Evolutionary conservation across 2,113 vertebrate species (phyloP).

Genomic region (Trichechus manatus): DNA sequence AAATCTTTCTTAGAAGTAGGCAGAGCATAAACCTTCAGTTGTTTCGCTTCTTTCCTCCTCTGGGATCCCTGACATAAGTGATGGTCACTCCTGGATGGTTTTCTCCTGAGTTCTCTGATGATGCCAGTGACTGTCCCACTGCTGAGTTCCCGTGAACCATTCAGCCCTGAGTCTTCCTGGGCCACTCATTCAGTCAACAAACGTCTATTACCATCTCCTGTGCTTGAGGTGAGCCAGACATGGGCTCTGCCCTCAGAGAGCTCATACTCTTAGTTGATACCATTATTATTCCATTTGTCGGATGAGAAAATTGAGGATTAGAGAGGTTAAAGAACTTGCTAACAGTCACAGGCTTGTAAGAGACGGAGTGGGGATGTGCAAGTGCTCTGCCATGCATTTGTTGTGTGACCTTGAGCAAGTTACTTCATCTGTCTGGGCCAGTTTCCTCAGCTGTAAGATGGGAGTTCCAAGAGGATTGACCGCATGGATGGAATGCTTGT

Average conservation of each 20-base stretch:
- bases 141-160: not conserved
- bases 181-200: not conserved
- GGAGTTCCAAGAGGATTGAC: not conserved
- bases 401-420: not conserved
- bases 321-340: constrained; percentile 5
- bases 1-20: constrained; percentile 4
- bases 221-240: not conserved
- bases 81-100: not conserved
- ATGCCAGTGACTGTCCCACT: not conserved
- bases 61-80: not conserved
- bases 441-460: not conserved
- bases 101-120: not conserved
- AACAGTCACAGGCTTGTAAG: not conserved
- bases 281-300: not conserved
- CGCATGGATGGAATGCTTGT: not conserved
- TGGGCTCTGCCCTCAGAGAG: not conserved
- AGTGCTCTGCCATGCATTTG: not conserved
- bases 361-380: not conserved
- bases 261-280: not conserved
- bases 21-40: not conserved
- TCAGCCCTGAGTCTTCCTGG: not conserved
- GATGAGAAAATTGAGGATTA: constrained; percentile 12
- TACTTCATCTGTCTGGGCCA: not conserved
- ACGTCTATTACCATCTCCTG: not conserved
- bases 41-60: not conserved